Conservation (phyloP, 2,888 invertebrate species). For the Atherix ibis region DNA sequence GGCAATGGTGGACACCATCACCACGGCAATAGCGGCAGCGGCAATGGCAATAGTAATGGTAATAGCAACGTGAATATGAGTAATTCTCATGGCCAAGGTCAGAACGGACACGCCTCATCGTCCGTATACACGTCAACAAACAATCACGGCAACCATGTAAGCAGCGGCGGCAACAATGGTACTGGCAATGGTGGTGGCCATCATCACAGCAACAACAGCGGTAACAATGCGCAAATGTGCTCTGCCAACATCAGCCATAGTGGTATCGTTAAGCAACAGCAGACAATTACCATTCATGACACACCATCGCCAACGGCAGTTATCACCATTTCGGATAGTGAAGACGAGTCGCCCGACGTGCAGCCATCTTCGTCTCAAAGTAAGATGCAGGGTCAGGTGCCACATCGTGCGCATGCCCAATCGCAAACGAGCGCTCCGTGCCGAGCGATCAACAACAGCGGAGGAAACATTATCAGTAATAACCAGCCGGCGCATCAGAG, state of each 20-base stretch:
- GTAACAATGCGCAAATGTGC: constrained; percentile 15
- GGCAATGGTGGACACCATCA: constrained; percentile 1
- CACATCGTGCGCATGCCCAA: constrained; percentile 26
- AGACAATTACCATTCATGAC: constrained; percentile 88
- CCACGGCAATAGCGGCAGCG: constrained; percentile 9
- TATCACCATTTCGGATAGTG: constrained; percentile 90
- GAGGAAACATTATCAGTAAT: constrained; percentile 12
- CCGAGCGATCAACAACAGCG: constrained; percentile 14
- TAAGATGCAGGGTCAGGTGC: constrained; percentile 12
- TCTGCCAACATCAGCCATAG: constrained; percentile 14
- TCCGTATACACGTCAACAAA: constrained; percentile 16
- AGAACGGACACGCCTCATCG: constrained; percentile 13
- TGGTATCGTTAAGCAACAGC: constrained; percentile 38
- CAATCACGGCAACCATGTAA: constrained; percentile 7
- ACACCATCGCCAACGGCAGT: constrained; percentile 91
- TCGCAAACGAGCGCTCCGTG: constrained; percentile 23
- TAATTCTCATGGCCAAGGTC: constrained; percentile 14
- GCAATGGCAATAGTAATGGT: too few relatives aligned
- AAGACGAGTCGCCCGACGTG: constrained; percentile 57
- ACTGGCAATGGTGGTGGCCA: constrained; percentile 13
- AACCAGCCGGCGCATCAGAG: constrained; percentile 16
- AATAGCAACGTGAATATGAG: constrained; percentile 8
- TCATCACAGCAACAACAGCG: constrained; percentile 16
- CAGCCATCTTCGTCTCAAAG: constrained; percentile 11
- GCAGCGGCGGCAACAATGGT: constrained; percentile 5